Conservation (phyloP, 2,113 vertebrate genomes). For the Tragelaphus strepsiceros region DNA sequence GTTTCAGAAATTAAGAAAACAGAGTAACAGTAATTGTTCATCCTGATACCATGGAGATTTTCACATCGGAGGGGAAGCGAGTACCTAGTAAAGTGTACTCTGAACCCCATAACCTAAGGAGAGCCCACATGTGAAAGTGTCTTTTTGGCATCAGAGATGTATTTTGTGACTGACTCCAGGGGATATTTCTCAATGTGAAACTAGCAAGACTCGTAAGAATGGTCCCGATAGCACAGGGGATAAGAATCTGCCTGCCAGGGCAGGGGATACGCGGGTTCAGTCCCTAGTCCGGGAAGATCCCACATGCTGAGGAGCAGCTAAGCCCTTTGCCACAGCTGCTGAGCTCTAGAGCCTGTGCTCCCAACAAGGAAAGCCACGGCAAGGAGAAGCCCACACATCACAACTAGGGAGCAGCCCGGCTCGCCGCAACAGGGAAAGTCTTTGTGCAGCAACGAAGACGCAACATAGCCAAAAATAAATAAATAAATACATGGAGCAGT, state of each 20-base stretch:
- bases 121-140: not conserved
- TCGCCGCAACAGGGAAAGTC: not conserved
- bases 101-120: not conserved
- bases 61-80: not conserved
- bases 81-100: not conserved
- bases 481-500: not conserved
- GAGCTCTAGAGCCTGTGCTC: not conserved
- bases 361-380: not conserved
- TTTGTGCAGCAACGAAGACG: fast-evolving
- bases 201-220: not conserved
- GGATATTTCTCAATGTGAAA: not conserved
- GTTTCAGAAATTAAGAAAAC: not conserved
- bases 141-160: not conserved
- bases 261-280: not conserved
- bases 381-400: not conserved
- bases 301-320: not conserved
- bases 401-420: too few species aligned
- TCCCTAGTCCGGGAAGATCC: not conserved
- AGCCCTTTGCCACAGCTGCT: not conserved
- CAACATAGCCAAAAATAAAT: not conserved
- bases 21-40: not conserved
- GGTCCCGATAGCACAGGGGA: not conserved
- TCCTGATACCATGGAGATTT: not conserved
- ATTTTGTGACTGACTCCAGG: not conserved
- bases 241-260: not conserved